These are phyloP conservation scores for Gulo gulo DNA, from an alignment of 2,113 vertebrate genomes.

Conservation along the genomic window DNA sequence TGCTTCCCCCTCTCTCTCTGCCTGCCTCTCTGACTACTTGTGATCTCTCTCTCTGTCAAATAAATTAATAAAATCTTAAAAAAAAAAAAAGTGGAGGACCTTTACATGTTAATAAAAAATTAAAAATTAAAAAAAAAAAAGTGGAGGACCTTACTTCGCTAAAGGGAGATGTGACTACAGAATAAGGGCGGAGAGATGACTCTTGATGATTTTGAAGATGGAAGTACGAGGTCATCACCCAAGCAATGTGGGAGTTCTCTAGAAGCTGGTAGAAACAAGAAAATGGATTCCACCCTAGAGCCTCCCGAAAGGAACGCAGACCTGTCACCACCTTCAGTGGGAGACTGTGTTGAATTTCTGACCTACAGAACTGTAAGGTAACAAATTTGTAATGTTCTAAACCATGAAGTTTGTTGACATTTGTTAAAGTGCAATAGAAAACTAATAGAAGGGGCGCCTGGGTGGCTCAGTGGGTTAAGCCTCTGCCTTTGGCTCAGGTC, in stretches of 20 bases:
- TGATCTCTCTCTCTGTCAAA: no score
- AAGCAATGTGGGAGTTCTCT: background rate
- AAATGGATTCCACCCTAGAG: background rate
- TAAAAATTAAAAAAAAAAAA: background rate
- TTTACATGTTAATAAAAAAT: no score
- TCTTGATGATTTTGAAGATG: background rate
- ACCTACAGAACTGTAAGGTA: background rate
- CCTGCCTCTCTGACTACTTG: no score
- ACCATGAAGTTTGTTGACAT: background rate
- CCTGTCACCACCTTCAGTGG: background rate
- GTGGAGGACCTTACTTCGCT: background rate
- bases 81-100: no score
- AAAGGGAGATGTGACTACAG: rapidly evolving
- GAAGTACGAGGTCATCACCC: background rate
- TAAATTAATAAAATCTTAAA: no score
- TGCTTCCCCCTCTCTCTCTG: no score
- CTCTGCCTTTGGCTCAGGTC: no score
- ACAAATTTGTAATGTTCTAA: background rate
- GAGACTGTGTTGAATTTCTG: background rate
- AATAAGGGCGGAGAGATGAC: background rate
- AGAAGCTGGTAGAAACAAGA: background rate
- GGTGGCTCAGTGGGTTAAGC: no score
- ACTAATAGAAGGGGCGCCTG: background rate
- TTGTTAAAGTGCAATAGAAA: background rate
- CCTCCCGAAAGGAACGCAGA: background rate